Evolutionary conservation across 1,140 invertebrate species (phyloP).

Genomic region (Leptinotarsa texana): DNA sequence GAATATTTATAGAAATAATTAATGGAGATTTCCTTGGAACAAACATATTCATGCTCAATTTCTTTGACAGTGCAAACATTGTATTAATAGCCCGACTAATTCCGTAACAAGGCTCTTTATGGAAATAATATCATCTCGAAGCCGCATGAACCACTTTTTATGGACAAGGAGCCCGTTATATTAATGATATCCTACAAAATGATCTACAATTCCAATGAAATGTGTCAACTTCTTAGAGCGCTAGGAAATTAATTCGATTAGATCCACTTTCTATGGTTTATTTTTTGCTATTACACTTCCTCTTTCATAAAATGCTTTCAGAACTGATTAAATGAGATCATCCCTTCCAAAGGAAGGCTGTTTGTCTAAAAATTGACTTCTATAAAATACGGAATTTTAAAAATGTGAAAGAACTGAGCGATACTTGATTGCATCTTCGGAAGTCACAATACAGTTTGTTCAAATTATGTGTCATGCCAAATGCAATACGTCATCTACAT

Average conservation of each 20-base stretch:
- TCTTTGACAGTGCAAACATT: neutral
- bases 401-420: too few species aligned
- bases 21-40: neutral
- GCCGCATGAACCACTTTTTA: neutral
- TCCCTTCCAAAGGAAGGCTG: too few species aligned
- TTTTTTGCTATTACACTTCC: neutral
- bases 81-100: neutral
- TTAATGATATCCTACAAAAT: constrained; percentile 3
- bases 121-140: neutral
- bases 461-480: too few species aligned
- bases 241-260: neutral
- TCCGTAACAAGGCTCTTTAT: neutral
- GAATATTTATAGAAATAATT: neutral
- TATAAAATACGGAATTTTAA: too few species aligned
- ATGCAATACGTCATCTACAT: too few species aligned
- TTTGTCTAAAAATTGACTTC: too few species aligned
- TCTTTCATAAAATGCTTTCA: neutral
- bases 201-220: neutral
- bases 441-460: too few species aligned
- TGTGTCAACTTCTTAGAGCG: neutral
- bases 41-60: neutral
- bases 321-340: neutral
- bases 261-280: neutral
- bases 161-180: neutral
- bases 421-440: too few species aligned